phyloP scores from a whole-genome alignment of 2,888 invertebrate genomes.

The Teleiodes luculella region DNA sequence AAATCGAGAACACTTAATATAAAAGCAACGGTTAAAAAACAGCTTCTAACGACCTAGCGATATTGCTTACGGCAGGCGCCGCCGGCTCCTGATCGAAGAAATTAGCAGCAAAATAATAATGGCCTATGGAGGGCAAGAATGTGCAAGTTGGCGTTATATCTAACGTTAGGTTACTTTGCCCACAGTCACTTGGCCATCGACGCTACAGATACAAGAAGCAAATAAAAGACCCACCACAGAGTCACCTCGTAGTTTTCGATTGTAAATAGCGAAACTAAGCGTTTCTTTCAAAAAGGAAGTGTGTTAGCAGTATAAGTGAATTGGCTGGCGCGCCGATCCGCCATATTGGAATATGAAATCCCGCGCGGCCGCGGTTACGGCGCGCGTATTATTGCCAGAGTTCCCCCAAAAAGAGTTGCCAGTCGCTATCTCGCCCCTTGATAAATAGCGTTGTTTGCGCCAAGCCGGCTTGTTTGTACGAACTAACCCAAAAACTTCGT shows the following conservation, averaged over 20 bases:
- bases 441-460: conserved; percentile 77
- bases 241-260: conserved; percentile 12
- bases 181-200: too few species aligned
- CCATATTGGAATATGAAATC: conserved; percentile 69
- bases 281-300: conserved; percentile 32
- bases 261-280: too few species aligned
- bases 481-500: conserved; percentile 28
- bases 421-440: conserved; percentile 64
- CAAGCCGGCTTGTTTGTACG: conserved; percentile 63
- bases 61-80: conserved; percentile 4
- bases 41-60: neutral
- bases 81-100: conserved; percentile 5
- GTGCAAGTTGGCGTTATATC: conserved; percentile 55
- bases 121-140: conserved; percentile 46
- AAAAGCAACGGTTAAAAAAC: neutral
- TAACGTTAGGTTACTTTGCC: conserved; percentile 45
- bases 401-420: conserved; percentile 45
- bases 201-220: neutral
- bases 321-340: conserved; percentile 56
- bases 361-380: conserved; percentile 49
- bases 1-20: too few species aligned
- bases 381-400: conserved; percentile 58
- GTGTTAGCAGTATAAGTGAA: conserved; percentile 58
- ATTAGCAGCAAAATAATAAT: conserved; percentile 10
- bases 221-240: neutral